phyloP scores from a whole-genome alignment of 2,888 invertebrate species.

The Chymomyza caudatula region DNA sequence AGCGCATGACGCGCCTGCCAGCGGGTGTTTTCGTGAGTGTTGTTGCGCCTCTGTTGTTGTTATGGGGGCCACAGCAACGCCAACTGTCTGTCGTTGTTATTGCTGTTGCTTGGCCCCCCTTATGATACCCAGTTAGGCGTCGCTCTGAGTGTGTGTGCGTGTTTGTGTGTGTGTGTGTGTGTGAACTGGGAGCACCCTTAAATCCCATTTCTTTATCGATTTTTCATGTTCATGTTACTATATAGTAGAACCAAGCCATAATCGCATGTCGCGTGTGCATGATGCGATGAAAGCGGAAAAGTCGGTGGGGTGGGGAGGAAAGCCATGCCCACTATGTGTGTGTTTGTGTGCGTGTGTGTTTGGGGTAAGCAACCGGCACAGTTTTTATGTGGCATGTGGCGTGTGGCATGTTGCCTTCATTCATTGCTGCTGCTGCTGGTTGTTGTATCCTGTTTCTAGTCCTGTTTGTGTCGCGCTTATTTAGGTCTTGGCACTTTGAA shows the following conservation, averaged over 20 bases:
- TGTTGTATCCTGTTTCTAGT: not conserved
- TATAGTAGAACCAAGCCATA: conserved; percentile 43
- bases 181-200: conserved; percentile 55
- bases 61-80: conserved; percentile 4
- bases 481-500: conserved; percentile 13
- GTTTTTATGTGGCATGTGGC: conserved; percentile 26
- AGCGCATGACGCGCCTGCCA: not conserved
- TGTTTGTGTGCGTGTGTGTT: not conserved
- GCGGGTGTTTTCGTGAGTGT: conserved; percentile 6
- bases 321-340: not conserved
- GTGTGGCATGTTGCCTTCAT: conserved; percentile 7
- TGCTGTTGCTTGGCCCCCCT: not conserved
- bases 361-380: conserved; percentile 33
- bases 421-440: not conserved
- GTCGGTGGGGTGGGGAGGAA: not conserved
- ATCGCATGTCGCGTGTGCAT: conserved; percentile 3
- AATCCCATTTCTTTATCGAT: conserved; percentile 70
- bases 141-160: not conserved
- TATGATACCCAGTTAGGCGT: not conserved
- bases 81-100: conserved; percentile 10
- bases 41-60: not conserved
- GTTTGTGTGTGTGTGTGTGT: conserved; percentile 7
- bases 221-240: conserved; percentile 61
- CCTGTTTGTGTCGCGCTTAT: not conserved
- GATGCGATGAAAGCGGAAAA: not conserved